Percentiles rank a stretch among this genome's conserved stretches.
Evolutionary conservation across 1,140 invertebrate genomes (phyloP).

Genomic region (Mactra quadrangularis): DNA sequence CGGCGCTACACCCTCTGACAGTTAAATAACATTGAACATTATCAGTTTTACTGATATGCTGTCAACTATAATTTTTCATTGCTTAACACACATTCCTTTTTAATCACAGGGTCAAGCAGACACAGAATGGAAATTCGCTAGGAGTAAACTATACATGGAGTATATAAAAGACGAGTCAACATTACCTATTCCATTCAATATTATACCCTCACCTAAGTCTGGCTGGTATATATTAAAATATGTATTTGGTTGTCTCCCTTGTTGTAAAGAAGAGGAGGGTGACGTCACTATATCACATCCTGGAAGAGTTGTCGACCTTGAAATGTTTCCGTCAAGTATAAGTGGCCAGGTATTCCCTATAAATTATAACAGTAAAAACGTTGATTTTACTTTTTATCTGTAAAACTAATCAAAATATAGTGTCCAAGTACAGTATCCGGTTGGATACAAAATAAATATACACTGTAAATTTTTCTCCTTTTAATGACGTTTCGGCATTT

Average conservation of each 20-base stretch:
- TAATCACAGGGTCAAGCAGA: constrained; percentile 94
- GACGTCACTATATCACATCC: constrained; percentile 68
- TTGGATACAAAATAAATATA: too few relatives aligned
- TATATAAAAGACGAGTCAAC: constrained; percentile 99
- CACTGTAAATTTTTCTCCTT: too few relatives aligned
- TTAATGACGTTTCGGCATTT: too few relatives aligned
- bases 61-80: too few relatives aligned
- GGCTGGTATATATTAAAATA: constrained; percentile 92
- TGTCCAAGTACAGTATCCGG: too few relatives aligned
- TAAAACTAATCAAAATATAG: too few relatives aligned
- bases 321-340: constrained; percentile 66
- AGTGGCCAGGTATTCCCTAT: constrained; percentile 38
- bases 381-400: too few relatives aligned
- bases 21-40: too few relatives aligned
- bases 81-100: too few relatives aligned
- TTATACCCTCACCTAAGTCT: constrained; percentile 81
- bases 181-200: constrained; percentile 97
- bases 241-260: constrained; percentile 91
- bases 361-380: too few relatives aligned
- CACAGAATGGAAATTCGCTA: constrained; percentile 99
- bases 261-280: constrained; percentile 83
- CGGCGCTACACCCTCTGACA: too few relatives aligned
- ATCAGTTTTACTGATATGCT: too few relatives aligned
- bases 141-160: constrained; percentile 98
- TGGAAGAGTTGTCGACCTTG: constrained; percentile 75